These are phyloP conservation scores for Nothoprocta perdicaria DNA, from an alignment of 2,113 vertebrate species.

Conservation along the genomic window DNA sequence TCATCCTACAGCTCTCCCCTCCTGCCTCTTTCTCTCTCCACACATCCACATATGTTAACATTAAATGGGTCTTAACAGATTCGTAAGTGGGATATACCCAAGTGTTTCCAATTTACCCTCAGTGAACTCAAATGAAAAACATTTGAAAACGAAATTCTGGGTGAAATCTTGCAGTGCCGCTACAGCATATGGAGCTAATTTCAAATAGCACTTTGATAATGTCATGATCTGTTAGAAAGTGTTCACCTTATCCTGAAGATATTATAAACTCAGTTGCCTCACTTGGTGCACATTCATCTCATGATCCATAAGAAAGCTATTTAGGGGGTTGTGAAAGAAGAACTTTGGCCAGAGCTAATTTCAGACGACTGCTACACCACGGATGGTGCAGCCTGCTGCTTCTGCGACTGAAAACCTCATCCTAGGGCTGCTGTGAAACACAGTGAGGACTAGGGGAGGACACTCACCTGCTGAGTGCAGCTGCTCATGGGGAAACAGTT, in stretches of 20 bases:
- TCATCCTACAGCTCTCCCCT: background rate
- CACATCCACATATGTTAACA: slow-evolving; percentile 32
- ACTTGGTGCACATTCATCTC: slow-evolving; percentile 47
- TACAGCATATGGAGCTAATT: slow-evolving; percentile 70
- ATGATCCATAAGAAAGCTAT: slow-evolving; percentile 62
- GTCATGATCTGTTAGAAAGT: slow-evolving; percentile 66
- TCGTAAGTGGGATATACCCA: slow-evolving; percentile 7
- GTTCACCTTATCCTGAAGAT: slow-evolving; percentile 58
- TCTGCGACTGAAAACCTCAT: background rate
- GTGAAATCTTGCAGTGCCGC: slow-evolving; percentile 46
- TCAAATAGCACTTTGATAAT: slow-evolving; percentile 69
- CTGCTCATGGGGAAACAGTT: background rate
- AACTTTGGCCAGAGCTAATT: slow-evolving; percentile 62
- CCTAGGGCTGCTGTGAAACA: background rate
- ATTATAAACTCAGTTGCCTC: slow-evolving; percentile 47
- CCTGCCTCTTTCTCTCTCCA: background rate
- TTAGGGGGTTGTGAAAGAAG: slow-evolving; percentile 49
- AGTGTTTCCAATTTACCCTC: slow-evolving; percentile 70
- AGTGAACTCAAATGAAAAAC: slow-evolving; percentile 58
- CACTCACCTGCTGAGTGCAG: background rate
- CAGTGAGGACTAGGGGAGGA: background rate
- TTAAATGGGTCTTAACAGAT: slow-evolving; percentile 60
- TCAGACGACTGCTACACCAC: background rate
- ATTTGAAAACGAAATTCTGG: slow-evolving; percentile 58
- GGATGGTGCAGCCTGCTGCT: slow-evolving; percentile 54